A percentile compares a stretch with the other conserved stretches of the same genome.
phyloP scores from a whole-genome alignment of 2,888 invertebrate species.

The Acleris emargana region DNA sequence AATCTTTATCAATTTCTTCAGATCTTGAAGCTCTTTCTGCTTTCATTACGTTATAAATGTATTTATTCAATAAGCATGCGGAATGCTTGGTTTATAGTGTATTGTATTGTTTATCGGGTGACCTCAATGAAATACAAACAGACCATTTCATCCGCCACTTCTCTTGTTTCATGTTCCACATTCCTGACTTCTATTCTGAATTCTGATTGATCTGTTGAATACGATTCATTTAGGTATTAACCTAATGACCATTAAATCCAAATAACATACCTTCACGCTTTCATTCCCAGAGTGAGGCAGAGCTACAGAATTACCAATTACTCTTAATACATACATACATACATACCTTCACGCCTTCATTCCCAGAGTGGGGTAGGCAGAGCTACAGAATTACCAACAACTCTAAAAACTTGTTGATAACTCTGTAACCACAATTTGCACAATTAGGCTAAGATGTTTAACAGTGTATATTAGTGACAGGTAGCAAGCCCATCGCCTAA shows the following conservation, averaged over 20 bases:
- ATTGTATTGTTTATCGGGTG: constrained; percentile 24
- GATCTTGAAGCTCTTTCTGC: background rate
- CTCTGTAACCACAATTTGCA: too few relatives aligned
- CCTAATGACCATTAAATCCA: background rate
- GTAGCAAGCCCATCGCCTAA: too few relatives aligned
- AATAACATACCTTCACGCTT: too few relatives aligned
- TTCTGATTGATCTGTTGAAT: background rate
- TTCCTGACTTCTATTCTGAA: constrained; percentile 2
- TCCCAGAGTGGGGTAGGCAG: too few relatives aligned
- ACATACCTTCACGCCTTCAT: too few relatives aligned
- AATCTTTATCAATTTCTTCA: background rate
- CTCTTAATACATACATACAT: too few relatives aligned
- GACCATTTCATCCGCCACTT: constrained; percentile 7
- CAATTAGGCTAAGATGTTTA: too few relatives aligned
- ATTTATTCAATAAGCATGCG: background rate
- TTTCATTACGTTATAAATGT: constrained; percentile 1
- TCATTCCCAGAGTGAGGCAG: too few relatives aligned
- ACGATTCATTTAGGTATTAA: background rate
- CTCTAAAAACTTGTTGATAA: too few relatives aligned
- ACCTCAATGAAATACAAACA: constrained; percentile 12
- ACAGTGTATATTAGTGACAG: too few relatives aligned
- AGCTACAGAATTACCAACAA: too few relatives aligned
- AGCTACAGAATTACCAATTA: too few relatives aligned
- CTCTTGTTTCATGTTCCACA: constrained; percentile 14
- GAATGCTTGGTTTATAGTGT: constrained; percentile 9